phyloP scores from a whole-genome alignment of 1,140 invertebrate species.

The Zaprionus gabonicus region DNA sequence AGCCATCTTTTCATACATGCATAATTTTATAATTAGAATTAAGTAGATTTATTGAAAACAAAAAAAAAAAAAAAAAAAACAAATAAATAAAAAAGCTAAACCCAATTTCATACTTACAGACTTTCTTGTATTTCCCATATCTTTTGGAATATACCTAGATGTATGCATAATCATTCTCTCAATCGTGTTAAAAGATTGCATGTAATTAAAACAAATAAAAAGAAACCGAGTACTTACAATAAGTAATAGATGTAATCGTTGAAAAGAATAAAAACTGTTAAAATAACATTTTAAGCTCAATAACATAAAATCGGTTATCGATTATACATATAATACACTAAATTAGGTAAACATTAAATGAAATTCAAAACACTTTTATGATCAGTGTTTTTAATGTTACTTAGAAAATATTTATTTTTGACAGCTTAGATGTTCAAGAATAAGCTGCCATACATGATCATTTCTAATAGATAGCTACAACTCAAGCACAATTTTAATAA shows the following conservation, averaged over 20 bases:
- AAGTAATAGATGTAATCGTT: slow-evolving; percentile 64
- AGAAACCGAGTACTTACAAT: slow-evolving; percentile 49
- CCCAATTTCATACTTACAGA: slow-evolving; percentile 43
- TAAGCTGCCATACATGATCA: slow-evolving; percentile 36
- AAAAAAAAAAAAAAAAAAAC: slow-evolving; percentile 55
- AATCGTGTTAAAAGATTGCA: slow-evolving; percentile 47
- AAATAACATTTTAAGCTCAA: slow-evolving; percentile 63
- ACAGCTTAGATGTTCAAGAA: slow-evolving; percentile 30
- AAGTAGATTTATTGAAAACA: slow-evolving; percentile 74
- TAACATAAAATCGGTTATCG: slow-evolving; percentile 56
- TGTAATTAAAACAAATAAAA: slow-evolving; percentile 51
- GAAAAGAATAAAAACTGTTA: slow-evolving; percentile 73
- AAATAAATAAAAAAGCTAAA: slow-evolving; percentile 39
- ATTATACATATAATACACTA: slow-evolving; percentile 56
- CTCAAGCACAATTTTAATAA: slow-evolving; percentile 32
- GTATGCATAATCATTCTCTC: slow-evolving; percentile 43
- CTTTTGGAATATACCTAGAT: slow-evolving; percentile 35
- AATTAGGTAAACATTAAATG: slow-evolving; percentile 42
- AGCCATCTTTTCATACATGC: slow-evolving; percentile 76
- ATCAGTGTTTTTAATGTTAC: slow-evolving; percentile 36
- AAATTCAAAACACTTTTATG: slow-evolving; percentile 39
- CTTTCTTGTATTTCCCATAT: slow-evolving; percentile 52
- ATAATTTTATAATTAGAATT: slow-evolving; percentile 72
- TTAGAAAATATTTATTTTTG: slow-evolving; percentile 35
- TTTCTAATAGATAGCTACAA: slow-evolving; percentile 47